Evolutionary conservation across 1,140 invertebrate species (phyloP).

Genomic region (Teleopsis dalmanni): DNA sequence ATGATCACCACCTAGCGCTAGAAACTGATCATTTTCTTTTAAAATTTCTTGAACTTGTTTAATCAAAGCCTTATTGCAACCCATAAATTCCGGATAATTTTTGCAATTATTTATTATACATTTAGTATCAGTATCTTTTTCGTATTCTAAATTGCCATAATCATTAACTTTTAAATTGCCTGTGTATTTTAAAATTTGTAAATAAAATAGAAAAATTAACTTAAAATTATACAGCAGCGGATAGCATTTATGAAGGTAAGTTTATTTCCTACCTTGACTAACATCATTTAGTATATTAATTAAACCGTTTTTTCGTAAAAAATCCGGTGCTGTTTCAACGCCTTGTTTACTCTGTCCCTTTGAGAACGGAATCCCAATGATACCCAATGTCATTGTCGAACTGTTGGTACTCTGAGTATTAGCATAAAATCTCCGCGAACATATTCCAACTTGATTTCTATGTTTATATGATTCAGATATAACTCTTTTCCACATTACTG

Average conservation of each 20-base stretch:
- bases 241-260: neutral
- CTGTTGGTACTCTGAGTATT: too few relatives aligned
- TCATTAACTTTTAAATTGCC: constrained; percentile 58
- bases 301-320: constrained; percentile 47
- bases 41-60: constrained; percentile 56
- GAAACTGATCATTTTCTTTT: constrained; percentile 53
- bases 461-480: too few relatives aligned
- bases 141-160: constrained; percentile 62
- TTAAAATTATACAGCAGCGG: neutral
- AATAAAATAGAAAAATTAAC: neutral
- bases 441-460: too few relatives aligned
- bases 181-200: constrained; percentile 19
- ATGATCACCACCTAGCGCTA: constrained; percentile 82
- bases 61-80: constrained; percentile 58
- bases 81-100: constrained; percentile 57
- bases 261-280: constrained; percentile 4
- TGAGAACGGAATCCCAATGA: constrained; percentile 67
- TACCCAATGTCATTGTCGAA: constrained; percentile 45
- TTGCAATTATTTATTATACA: too few relatives aligned
- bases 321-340: constrained; percentile 53
- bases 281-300: constrained; percentile 21
- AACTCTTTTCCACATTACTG: too few relatives aligned
- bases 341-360: constrained; percentile 61
- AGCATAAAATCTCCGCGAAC: too few relatives aligned
- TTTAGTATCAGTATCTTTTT: constrained; percentile 30